phyloP scores from a whole-genome alignment of 2,888 invertebrate species.

The Amiota mariae region DNA sequence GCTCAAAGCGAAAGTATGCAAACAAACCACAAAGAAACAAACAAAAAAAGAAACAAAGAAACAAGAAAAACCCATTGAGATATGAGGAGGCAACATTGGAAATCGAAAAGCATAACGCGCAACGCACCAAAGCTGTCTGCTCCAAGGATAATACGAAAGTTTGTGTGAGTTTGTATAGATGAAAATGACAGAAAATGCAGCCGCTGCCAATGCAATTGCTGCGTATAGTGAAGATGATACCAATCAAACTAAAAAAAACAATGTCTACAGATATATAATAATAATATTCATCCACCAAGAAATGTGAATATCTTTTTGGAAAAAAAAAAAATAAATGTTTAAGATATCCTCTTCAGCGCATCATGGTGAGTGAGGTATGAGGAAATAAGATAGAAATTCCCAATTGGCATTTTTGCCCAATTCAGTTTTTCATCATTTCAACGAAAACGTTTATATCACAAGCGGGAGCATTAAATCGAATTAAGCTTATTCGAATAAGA shows the following conservation, averaged over 20 bases:
- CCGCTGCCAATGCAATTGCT: slow-evolving; percentile 43
- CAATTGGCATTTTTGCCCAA: slow-evolving; percentile 66
- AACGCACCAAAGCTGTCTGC: slow-evolving; percentile 8
- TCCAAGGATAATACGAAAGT: slow-evolving; percentile 22
- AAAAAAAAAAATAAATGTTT: neutral
- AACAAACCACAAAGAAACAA: neutral
- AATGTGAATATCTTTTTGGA: neutral
- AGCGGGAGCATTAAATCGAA: slow-evolving; percentile 69
- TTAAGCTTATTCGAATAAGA: slow-evolving; percentile 65
- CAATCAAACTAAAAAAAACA: slow-evolving; percentile 31
- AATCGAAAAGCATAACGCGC: slow-evolving; percentile 27
- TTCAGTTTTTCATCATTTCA: slow-evolving; percentile 68
- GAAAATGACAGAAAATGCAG: slow-evolving; percentile 49
- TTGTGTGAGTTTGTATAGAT: neutral
- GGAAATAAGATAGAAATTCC: slow-evolving; percentile 51
- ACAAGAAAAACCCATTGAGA: slow-evolving; percentile 9
- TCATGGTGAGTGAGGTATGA: neutral
- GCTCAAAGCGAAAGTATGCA: neutral
- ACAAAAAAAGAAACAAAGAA: slow-evolving; percentile 1
- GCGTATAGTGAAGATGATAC: neutral
- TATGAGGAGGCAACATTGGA: slow-evolving; percentile 41
- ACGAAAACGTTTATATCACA: slow-evolving; percentile 68
- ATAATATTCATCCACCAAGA: slow-evolving; percentile 56
- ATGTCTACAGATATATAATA: slow-evolving; percentile 41
- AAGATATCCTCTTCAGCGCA: slow-evolving; percentile 3